Evolutionary conservation across 1,140 invertebrate genomes (phyloP), one percentile per base, ranked within the genome.

Genomic region (Drosophila persimilis): DNA sequence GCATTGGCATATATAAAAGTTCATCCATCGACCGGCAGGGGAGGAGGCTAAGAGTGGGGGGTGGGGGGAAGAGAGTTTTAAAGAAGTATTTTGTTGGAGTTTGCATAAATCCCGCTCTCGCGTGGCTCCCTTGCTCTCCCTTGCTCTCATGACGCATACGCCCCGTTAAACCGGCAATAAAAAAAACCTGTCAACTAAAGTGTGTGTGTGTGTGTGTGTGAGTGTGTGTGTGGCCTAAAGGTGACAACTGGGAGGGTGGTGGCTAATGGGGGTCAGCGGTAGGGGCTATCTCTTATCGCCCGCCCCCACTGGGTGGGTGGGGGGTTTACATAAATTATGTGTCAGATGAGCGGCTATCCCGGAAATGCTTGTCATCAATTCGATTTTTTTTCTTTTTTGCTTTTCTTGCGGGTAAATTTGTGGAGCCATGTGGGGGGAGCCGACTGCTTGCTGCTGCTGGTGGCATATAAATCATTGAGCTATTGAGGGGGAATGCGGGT

Each of bases 291-390:
- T 86, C 80, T 80, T 73, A 55, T 51, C 59, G 6, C 46, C 20
- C 24, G 9, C 41, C 17, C 0, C 17, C 17, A 17, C 17, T 17
- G 17, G 17, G 0, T 31, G 11, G 44, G 13, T 26, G 50, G 48
- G 72, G 72, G 71, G 64, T 76, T 86, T 86, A 85, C 81, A 86
- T 86, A 86, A 86, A 86, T 86, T 86, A 88, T 86, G 81, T 88
- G 81, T 88, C 64, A 66, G 80, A 61, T 50, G 80, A 80, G 67
- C 55, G 69, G 77, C 77, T 11, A 39, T 39, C 35, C 77, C 81
- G 81, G 81, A 86, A 86, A 80, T 86, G 83, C 77, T 77, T 86
- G 81, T 86, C 81, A 86, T 88, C 77, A 86, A 86, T 85, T 80
- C 75, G 58, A 48, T 62, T 61, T 54, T 39, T 26, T 43, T 20